Base-by-base conservation (phyloP, 2,797 vertebrate species). In the Hypotaenidia okinawae region DNA sequence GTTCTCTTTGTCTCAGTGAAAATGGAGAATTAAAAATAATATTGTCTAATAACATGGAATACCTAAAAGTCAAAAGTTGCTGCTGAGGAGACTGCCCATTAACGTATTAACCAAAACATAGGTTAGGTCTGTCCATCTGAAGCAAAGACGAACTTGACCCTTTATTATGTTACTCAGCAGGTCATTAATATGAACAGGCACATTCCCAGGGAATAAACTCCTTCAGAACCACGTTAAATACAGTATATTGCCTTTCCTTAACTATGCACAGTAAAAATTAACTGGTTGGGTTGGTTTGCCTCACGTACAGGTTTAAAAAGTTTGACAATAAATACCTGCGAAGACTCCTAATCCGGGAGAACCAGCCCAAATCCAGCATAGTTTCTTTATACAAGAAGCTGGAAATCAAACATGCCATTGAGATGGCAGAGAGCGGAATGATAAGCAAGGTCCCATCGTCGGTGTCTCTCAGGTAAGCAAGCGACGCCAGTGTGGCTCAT, bases 371-470 rank as follows among this genome's bases (percentile, higher is more conserved):
- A 97, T 99, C 99, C 33, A 99, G 99, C 86, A 99, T 99, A 10
- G 99, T 99, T 88, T 98, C 99, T 9, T 94, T 99, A 23, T 99
- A 99, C 94, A 99, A 99, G 96, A 99, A 99, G 95, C 98, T 99
- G 49, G 99, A 99, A 97, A 98, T 99, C 95, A 99, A 99, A 94
- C 99, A 99, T 37, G 99, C 99, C 92, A 99, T 99, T 90, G 98
- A 99, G 97, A 98, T 99, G 98, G 98, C 99, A 93, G 99, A 99
- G 96, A 98, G 98, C 9, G 98, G 98, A 30, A 98, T 99, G 98
- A 98, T 99, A 94, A 99, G 98, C 10, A 98, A 98, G 11, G 98
- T 98, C 9, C 98, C 99, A 9, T 99, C 99, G 3, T 95, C 98
- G 1, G 95, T 97, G n/a, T 98, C 98, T 43, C 96, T 99, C 58